These are phyloP conservation scores for Craterocephalus amniculus DNA, from an alignment of 2,797 vertebrate genomes.

Conservation along the genomic window DNA sequence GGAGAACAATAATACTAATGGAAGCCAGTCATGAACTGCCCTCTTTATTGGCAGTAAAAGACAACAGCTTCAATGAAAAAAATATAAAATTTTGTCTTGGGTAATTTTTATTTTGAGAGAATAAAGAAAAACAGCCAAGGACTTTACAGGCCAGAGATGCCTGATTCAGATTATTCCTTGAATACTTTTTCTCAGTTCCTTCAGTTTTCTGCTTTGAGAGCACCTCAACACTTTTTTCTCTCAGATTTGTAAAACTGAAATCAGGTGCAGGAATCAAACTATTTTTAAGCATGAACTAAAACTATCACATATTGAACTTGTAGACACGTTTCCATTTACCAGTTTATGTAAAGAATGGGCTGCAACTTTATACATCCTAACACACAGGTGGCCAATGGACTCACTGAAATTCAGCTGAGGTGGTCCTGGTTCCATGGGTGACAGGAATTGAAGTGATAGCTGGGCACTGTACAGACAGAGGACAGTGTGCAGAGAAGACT, in stretches of 20 bases:
- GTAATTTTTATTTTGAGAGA: not conserved
- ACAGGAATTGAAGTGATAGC: conserved; percentile 32
- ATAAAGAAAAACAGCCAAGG: too few relatives aligned
- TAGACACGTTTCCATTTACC: too few relatives aligned
- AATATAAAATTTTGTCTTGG: not conserved
- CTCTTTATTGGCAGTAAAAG: not conserved
- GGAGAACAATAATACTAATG: not conserved
- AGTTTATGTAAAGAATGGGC: too few relatives aligned
- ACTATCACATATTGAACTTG: too few relatives aligned
- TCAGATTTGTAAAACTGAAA: too few relatives aligned
- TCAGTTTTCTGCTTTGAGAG: too few relatives aligned
- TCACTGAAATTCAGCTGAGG: conserved; percentile 19
- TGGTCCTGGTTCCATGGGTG: conserved; percentile 21
- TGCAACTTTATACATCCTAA: not conserved
- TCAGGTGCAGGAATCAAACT: too few relatives aligned
- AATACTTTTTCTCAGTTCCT: too few relatives aligned
- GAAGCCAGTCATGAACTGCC: not conserved
- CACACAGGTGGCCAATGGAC: conserved; percentile 17
- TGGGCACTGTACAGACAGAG: conserved; percentile 65
- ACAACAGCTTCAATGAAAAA: not conserved
- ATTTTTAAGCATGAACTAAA: too few relatives aligned
- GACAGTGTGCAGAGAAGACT: conserved; percentile 61
- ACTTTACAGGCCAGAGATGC: too few relatives aligned
- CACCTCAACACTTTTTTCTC: too few relatives aligned
- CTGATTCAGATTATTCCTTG: too few relatives aligned